Base-by-base conservation (phyloP, 2,797 vertebrate genomes). In the Chelon auratus region DNA sequence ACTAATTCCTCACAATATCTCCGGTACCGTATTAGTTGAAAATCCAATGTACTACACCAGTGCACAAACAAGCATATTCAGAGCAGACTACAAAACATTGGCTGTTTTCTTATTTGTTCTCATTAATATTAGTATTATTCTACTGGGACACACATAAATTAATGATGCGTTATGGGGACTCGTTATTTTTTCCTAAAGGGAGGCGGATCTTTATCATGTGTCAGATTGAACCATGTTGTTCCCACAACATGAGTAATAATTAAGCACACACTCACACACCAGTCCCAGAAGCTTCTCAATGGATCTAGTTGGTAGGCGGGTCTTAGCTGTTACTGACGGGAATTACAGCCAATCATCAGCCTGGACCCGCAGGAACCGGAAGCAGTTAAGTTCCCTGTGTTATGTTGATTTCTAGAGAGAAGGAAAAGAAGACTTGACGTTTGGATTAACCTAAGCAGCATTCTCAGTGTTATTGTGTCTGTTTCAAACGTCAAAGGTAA, bases 401-500 rank as follows among this genome's bases (percentile, higher is more conserved):
- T 90, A 88, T 93, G 91, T 89, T 91, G 83, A 83, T 90, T 91
- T 93, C 81, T 84, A 78, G 73, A 81, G 84, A 87, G 84, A 81
- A 90, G 82, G 64, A 80, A 83, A 84, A 85, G 81, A 89, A 84
- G 81, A 81, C 58, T 77, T 88, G 81, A 71, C 91, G 85, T 91
- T 93, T 92, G 90, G 87, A 84, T 84, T 90, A 81, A 84, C 53
- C 76, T 75, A 8, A 75, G 78, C 77, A 89, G 68, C 77, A 36
- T 78, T 79, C 58, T 75, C 83, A 70, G 60, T 56, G 39, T 77
- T 40, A 53, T 48, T 72, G 57, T 83, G 70, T 87, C 61, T 53
- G 45, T 83, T 72, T 83, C 60, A 80, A 62, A 89, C 77, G 69
- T 85, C 56, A 54, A 92, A 94, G 95, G 94, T 95, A 95, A 82